Evolutionary conservation across 1,140 invertebrate genomes (phyloP), one percentile per base, ranked within the genome.

Genomic region (Linepithema humile): DNA sequence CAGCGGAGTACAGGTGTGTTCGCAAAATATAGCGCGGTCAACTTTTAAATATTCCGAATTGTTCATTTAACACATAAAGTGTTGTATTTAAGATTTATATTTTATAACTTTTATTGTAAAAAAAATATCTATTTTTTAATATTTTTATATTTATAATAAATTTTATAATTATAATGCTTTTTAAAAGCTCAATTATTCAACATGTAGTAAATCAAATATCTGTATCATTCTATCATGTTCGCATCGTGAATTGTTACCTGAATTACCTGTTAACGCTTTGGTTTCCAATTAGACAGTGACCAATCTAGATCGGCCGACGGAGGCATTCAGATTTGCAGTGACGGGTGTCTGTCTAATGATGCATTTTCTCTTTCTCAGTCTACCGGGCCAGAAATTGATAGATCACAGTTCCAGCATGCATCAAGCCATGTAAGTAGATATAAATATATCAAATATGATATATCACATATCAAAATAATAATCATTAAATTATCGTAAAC

Each of bases 361-460:
- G 15, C 65, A 69, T 9, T 29, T 69, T 69, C 26, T 69, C 43
- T 67, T 67, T 20, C 23, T 67, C 43, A 48, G 26, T 7, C 23
- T 69, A 26, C 26, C 65, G 3, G 65, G 43, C 3, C 65, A 69
- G 17, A 48, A 69, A 50, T 32, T 69, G 7, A 69, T 69, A 69
- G 65, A 69, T 29, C 17, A 69, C 15, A 50, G 65, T 1, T 69
- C 26, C 1, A 32, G 23, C 3, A n/a, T 69, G 26, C 17, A 69
- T 48, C 1, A 50, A 48, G 29, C 43, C 7, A 67, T 67, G 64
- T 67, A 45, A 67, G 40, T 7, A 55, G 5, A 20, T 67, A 5
- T 3, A 26, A 23, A 1, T 64, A 40, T 35, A 38, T 7, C 10
- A 12, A 45, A 45, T 45, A 45, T 45, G 10, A n/a, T n/a, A n/a